phyloP scores from a whole-genome alignment of 2,888 invertebrate species.

The Caenorhabditis japonica region DNA sequence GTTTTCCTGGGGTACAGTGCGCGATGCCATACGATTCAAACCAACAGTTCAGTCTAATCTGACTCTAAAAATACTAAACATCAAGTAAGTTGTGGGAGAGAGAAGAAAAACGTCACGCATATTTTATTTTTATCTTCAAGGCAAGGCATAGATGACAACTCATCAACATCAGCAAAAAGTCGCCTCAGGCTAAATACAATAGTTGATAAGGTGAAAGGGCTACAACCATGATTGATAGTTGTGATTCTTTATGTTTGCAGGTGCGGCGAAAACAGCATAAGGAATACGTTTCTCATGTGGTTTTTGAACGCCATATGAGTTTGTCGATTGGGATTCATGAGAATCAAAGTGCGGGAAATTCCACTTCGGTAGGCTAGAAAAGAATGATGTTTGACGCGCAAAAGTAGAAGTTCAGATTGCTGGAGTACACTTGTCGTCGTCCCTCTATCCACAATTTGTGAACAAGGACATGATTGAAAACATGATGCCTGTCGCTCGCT shows the following conservation, averaged over 20 bases:
- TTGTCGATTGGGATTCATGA: constrained; percentile 58
- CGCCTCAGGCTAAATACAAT: constrained; percentile 50
- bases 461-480: constrained; percentile 46
- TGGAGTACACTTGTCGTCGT: constrained; percentile 54
- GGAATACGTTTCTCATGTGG: constrained; percentile 57
- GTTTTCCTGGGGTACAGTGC: constrained; percentile 63
- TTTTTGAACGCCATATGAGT: constrained; percentile 58
- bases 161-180: constrained; percentile 39
- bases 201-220: constrained; percentile 57
- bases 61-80: constrained; percentile 52
- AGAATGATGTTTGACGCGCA: not conserved
- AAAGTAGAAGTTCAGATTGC: constrained; percentile 47
- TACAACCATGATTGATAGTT: not conserved
- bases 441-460: constrained; percentile 49
- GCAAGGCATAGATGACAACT: constrained; percentile 29
- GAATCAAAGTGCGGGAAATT: constrained; percentile 48
- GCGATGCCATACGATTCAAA: constrained; percentile 62
- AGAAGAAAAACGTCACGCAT: constrained; percentile 5
- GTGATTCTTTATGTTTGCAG: constrained; percentile 1
- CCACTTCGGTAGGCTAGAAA: constrained; percentile 24
- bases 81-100: too few relatives aligned
- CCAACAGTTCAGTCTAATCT: constrained; percentile 45
- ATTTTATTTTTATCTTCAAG: constrained; percentile 9
- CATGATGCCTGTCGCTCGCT: constrained; percentile 45
- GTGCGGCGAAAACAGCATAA: constrained; percentile 55